These are phyloP conservation scores for Ataeniobius toweri DNA, from an alignment of 2,797 vertebrate species.

Conservation along the genomic window DNA sequence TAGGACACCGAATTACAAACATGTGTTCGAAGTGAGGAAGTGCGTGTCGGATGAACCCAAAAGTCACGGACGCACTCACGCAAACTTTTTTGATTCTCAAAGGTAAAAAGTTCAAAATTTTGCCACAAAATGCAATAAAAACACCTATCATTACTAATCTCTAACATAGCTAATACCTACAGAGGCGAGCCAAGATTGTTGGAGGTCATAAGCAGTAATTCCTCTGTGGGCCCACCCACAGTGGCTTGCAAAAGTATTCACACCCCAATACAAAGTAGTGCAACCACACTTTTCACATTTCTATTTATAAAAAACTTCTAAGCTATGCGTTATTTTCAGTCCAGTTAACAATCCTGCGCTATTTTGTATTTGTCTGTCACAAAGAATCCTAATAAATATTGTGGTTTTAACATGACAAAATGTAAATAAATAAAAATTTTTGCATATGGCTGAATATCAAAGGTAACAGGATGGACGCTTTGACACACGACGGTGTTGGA, in stretches of 20 bases:
- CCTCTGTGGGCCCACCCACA: neutral
- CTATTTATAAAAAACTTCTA: too few species aligned
- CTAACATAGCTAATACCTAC: neutral
- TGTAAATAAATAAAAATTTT: too few species aligned
- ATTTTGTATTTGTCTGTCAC: neutral
- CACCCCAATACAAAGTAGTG: neutral
- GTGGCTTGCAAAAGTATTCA: neutral
- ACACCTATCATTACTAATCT: neutral
- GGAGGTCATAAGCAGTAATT: neutral
- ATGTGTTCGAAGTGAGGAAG: slow-evolving; percentile 7
- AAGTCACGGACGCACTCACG: neutral
- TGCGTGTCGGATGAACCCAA: slow-evolving; percentile 15
- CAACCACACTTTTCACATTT: neutral
- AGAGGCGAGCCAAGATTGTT: neutral
- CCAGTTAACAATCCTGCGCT: neutral
- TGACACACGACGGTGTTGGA: too few species aligned
- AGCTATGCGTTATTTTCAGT: too few species aligned
- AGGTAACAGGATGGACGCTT: too few species aligned
- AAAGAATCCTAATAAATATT: neutral
- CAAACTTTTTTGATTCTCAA: neutral
- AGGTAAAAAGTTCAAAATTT: neutral
- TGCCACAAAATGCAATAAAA: neutral
- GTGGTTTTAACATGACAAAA: too few species aligned
- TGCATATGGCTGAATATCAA: too few species aligned
- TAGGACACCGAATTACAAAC: slow-evolving; percentile 55